Base-by-base conservation (phyloP, 2,113 vertebrate species). In the Psittacus erithacus region DNA sequence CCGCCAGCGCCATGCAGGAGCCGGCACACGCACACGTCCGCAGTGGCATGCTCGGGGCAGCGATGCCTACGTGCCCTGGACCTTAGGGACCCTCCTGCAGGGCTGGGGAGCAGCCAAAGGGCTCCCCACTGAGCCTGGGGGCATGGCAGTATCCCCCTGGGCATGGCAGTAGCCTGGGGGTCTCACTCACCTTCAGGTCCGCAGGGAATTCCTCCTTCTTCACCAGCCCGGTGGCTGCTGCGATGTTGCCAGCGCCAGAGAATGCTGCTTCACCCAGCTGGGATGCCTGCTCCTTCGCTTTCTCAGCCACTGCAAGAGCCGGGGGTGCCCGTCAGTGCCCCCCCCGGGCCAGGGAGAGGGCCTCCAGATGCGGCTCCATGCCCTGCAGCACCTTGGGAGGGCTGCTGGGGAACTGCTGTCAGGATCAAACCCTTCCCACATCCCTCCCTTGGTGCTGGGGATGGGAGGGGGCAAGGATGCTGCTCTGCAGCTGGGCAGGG, bases 131-230 rank as follows among this genome's bases (percentile, higher is more conserved):
- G 24, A 41, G 17, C 7, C 44, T 3, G 28, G 38, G 49, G 7
- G 7, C 0, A 3, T 22, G 86, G 31, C 82, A 60, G 55, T 18
- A 9, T 38, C 31, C 19, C 47, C 2, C 4, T 1, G 1, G n/a
- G 29, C 12, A 20, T 0, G 8, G 64, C 53, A 5, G 1, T 0
- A 29, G 27, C 35, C 0, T 4, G 13, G 10, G 41, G 17, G 4
- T 44, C 98, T 95, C 97, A 99, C 98, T 95, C 97, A 99, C 99
- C 95, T 99, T 99, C 97, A 99, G 97, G 96, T 99, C 99, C 3
- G 98, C 81, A 19, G 99, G 99, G 96, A 99, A 99, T 44, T 99
- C 99, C 55, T 99, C 99, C 95, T 99, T 99, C 97, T 99, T 99
- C 97, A 98, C 98, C 95, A 99, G 98, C 64, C 99, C 99, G 0